Evolutionary conservation across 2,797 vertebrate species (phyloP).

Genomic region (Graptemys geographica): DNA sequence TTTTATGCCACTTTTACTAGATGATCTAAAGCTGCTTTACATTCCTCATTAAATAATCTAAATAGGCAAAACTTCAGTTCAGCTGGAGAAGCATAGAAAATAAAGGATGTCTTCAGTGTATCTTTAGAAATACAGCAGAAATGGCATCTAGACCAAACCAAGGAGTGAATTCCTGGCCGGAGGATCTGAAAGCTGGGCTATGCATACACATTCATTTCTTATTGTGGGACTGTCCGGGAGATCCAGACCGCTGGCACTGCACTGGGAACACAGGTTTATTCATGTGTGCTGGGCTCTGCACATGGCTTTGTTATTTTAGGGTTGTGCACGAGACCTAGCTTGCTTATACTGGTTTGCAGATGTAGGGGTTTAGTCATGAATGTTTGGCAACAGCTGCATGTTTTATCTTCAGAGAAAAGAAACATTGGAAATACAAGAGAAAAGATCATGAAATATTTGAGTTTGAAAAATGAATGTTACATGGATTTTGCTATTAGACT

Average conservation of each 20-base stretch:
- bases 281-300: neutral
- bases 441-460: rapidly evolving
- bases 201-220: rapidly evolving
- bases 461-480: rapidly evolving
- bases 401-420: neutral
- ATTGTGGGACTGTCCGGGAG: neutral
- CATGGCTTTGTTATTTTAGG: neutral
- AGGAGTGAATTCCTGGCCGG: rapidly evolving
- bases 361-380: rapidly evolving
- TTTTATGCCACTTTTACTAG: neutral
- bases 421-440: rapidly evolving
- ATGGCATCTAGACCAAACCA: rapidly evolving
- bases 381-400: rapidly evolving
- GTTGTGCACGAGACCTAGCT: rapidly evolving
- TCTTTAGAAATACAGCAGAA: rapidly evolving
- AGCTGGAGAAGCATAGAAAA: neutral
- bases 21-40: neutral
- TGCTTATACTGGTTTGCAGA: rapidly evolving
- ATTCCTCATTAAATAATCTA: conserved; percentile 15
- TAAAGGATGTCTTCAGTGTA: neutral
- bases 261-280: neutral
- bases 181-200: neutral
- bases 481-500: no score
- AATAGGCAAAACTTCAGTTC: neutral
- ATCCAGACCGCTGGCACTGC: neutral